Evolutionary conservation across 2,888 invertebrate genomes (phyloP).

Genomic region (Microctonus hyperodae): DNA sequence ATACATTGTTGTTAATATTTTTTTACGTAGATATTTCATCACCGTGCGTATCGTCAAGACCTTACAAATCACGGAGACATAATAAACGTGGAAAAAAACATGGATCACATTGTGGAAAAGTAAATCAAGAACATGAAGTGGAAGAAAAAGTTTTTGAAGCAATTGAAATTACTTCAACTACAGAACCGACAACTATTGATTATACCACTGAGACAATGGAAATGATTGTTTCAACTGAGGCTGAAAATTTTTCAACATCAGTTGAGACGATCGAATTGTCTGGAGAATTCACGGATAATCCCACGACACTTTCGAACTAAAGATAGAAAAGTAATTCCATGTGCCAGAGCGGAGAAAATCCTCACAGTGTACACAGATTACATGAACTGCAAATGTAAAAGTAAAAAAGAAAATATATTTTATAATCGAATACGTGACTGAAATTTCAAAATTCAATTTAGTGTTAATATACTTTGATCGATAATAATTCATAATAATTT

Average conservation of each 20-base stretch:
- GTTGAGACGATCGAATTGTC: too few relatives aligned
- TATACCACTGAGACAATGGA: background rate
- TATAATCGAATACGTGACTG: background rate
- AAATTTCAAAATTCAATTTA: background rate
- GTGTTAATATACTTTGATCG: background rate
- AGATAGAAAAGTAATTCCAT: background rate
- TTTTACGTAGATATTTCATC: too few relatives aligned
- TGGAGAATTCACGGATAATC: background rate
- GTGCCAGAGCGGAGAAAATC: background rate
- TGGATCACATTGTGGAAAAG: constrained; percentile 1
- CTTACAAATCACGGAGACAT: background rate
- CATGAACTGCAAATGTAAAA: background rate
- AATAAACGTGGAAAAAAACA: background rate
- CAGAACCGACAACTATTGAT: constrained; percentile 1
- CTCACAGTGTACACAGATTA: background rate
- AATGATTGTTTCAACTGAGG: background rate
- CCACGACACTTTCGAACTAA: background rate
- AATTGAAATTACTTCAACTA: constrained; percentile 4
- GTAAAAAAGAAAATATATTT: background rate
- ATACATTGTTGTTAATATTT: background rate
- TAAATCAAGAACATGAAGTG: background rate
- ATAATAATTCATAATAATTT: background rate
- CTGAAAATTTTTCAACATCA: background rate
- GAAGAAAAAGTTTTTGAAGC: background rate
- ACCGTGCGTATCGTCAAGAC: too few relatives aligned